These are phyloP conservation scores for Ctenoplectra terminalis DNA, from an alignment of 1,140 invertebrate species.

Conservation along the genomic window DNA sequence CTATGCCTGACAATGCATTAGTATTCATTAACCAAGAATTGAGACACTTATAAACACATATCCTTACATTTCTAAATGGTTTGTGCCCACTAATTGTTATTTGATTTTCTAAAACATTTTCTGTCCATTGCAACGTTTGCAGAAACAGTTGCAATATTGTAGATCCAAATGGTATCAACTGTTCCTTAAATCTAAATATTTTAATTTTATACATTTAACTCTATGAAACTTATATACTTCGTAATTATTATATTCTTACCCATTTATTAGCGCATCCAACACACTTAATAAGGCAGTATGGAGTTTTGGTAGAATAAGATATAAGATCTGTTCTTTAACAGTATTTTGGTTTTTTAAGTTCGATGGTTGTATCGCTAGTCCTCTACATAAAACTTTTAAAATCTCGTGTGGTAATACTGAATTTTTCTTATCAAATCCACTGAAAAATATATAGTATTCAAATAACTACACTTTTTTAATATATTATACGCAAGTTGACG, in stretches of 20 bases:
- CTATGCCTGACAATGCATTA: constrained; percentile 63
- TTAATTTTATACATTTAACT: background rate
- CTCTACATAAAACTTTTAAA: constrained; percentile 69
- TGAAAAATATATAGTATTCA: constrained; percentile 57
- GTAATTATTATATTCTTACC: constrained; percentile 60
- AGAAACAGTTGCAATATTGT: constrained; percentile 61
- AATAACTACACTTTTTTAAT: constrained; percentile 16
- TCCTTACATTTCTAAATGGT: constrained; percentile 66
- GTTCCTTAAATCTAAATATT: constrained; percentile 60
- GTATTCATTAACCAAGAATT: constrained; percentile 62
- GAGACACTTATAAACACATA: constrained; percentile 68
- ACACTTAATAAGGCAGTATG: constrained; percentile 71
- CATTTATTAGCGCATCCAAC: constrained; percentile 70
- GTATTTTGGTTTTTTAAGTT: constrained; percentile 63
- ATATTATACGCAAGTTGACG: constrained; percentile 4
- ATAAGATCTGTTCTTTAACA: constrained; percentile 64
- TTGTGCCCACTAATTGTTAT: constrained; percentile 56
- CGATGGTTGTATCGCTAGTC: constrained; percentile 69
- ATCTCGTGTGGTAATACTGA: constrained; percentile 71
- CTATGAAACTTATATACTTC: background rate
- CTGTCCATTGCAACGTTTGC: constrained; percentile 61
- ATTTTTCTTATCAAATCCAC: constrained; percentile 64
- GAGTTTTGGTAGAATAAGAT: constrained; percentile 71
- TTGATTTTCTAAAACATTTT: constrained; percentile 29
- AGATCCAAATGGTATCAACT: constrained; percentile 58